phyloP scores from a whole-genome alignment of 1,140 invertebrate species.

The Hirudo medicinalis region DNA sequence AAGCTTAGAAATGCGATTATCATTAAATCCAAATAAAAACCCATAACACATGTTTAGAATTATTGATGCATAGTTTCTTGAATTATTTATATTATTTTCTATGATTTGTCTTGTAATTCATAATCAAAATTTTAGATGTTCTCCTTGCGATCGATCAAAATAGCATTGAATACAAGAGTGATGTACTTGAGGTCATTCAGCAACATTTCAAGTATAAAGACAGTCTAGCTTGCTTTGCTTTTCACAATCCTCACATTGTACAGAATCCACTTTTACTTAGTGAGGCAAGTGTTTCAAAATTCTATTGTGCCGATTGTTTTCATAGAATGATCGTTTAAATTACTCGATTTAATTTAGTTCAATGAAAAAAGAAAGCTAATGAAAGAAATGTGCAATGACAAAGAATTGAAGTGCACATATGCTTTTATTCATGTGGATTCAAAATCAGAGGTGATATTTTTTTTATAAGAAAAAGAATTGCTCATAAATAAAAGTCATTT shows the following conservation, averaged over 20 bases:
- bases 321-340: neutral
- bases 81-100: too few species aligned
- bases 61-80: too few species aligned
- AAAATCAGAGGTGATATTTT: neutral
- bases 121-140: slow-evolving; percentile 3
- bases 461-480: neutral
- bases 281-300: neutral
- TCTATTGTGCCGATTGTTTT: neutral
- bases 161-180: slow-evolving; percentile 3
- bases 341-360: neutral
- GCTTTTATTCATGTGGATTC: slow-evolving; percentile 2
- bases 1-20: too few species aligned
- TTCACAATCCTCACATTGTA: neutral
- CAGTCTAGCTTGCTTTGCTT: neutral
- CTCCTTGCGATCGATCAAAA: neutral
- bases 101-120: too few species aligned
- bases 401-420: slow-evolving; percentile 9
- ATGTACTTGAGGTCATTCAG: neutral
- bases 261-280: slow-evolving; percentile 1
- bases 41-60: too few species aligned
- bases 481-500: neutral
- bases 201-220: slow-evolving; percentile 7
- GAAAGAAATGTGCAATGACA: slow-evolving; percentile 8
- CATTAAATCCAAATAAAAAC: too few species aligned
- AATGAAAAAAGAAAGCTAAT: slow-evolving; percentile 8